Evolutionary conservation across 2,888 invertebrate species (phyloP).

Genomic region (Syrista parreyssii): DNA sequence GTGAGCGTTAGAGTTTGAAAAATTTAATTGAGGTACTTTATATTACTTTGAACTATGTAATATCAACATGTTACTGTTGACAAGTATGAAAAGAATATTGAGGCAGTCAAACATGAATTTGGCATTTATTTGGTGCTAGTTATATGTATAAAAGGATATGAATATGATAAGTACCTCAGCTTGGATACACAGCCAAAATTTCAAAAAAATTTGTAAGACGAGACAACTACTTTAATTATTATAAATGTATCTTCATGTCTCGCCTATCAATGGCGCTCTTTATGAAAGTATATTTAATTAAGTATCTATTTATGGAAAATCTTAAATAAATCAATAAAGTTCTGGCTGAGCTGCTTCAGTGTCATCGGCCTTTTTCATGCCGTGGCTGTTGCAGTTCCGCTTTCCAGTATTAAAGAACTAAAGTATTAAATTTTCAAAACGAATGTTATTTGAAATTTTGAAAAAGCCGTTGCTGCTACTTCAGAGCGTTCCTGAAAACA

Average conservation of each 20-base stretch:
- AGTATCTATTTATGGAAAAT: background rate
- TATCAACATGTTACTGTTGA: too few relatives aligned
- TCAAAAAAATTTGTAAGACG: background rate
- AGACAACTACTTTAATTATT: background rate
- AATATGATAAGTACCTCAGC: too few relatives aligned
- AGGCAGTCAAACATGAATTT: too few relatives aligned
- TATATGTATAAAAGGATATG: too few relatives aligned
- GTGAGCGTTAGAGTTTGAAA: too few relatives aligned
- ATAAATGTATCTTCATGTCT: background rate
- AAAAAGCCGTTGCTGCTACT: background rate
- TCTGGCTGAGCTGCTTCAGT: background rate
- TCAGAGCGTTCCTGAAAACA: background rate
- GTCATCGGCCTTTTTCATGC: too few relatives aligned
- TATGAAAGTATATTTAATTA: background rate
- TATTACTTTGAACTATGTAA: too few relatives aligned
- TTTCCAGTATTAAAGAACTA: background rate
- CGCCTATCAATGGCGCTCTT: background rate
- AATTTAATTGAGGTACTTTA: too few relatives aligned
- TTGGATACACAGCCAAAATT: too few relatives aligned
- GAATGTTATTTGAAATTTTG: background rate
- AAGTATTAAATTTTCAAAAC: background rate
- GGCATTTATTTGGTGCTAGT: too few relatives aligned
- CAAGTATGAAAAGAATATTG: too few relatives aligned
- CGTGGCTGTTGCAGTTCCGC: too few relatives aligned
- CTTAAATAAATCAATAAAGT: background rate